Evolutionary conservation across 2,888 invertebrate species (phyloP), one percentile per base, ranked within the genome.

Genomic region (Dryobota labecula): DNA sequence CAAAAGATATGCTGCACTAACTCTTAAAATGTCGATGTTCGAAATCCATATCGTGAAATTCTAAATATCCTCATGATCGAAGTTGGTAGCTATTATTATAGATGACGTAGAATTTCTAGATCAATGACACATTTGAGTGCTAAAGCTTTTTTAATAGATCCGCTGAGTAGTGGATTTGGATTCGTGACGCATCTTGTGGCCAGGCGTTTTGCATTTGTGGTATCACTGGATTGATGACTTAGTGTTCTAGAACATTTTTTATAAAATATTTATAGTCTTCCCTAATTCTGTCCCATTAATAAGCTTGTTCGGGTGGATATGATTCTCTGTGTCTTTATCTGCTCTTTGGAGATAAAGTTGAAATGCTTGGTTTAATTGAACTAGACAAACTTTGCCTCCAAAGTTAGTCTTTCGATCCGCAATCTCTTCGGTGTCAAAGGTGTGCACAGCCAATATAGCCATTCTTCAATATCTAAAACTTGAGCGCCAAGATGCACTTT

Each of bases 171-270:
- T 61, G 11, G 20, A 71, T 71, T 71, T 66, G 70, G 75, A 82
- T 56, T 45, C 53, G 27, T 80, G 80, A 80, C 80, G 65, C 80
- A 80, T 72, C 18, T 18, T 76, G 45, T 56, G 66, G 36, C 38
- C 57, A 72, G 57, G 30, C 64, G 24, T 56, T 54, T n/a, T 62
- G 61, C 57, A 56, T 67, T 6, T 62, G 71, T 56, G 15, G 56
- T 56, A 15, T 8, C n/a, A 49, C 33, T 56, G 41, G 61, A 74
- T 61, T 51, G 20, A 67, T 62, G 38, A 62, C 24, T 36, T 43
- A 18, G 41, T 51, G 43, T 45, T 70, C 61, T 57, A 62, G 61
- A 53, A 65, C 47, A 66, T 49, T 49, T 41, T 27, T 15, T 27
- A 36, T 70, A 27, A 15, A 24, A 54, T 60, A 24, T 24, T 33